These are phyloP conservation scores for Scomberomorus guttatus DNA, from an alignment of 2,797 vertebrate species.

Conservation along the genomic window DNA sequence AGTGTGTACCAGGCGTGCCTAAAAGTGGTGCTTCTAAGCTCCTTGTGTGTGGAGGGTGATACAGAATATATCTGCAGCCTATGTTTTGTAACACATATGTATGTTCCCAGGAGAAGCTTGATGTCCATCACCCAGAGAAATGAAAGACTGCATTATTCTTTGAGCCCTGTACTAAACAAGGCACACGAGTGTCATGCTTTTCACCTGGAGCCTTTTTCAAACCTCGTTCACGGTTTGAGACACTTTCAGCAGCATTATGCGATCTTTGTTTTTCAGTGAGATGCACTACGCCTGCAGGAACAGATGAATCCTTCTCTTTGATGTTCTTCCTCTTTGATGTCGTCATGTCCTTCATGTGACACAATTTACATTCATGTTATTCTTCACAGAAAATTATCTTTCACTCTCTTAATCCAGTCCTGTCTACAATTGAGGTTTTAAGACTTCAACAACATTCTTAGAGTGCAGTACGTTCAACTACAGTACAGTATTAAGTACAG, in stretches of 20 bases:
- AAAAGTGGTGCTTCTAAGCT: neutral
- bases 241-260: slow-evolving; percentile 9
- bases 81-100: neutral
- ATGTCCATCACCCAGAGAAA: neutral
- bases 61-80: neutral
- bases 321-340: slow-evolving; percentile 60
- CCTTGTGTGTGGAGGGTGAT: neutral
- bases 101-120: neutral
- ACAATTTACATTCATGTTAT: slow-evolving; percentile 45
- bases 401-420: neutral
- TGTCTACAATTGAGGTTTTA: neutral
- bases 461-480: neutral
- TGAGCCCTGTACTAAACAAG: neutral
- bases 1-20: neutral
- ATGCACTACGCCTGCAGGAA: slow-evolving; percentile 37
- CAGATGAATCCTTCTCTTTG: slow-evolving; percentile 41
- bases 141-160: neutral
- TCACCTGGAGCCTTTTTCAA: slow-evolving; percentile 7
- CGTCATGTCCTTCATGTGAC: slow-evolving; percentile 42
- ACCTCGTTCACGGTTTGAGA: slow-evolving; percentile 7
- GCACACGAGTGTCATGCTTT: slow-evolving; percentile 1
- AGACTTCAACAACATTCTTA: neutral
- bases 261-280: slow-evolving; percentile 48
- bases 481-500: neutral
- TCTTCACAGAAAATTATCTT: slow-evolving; percentile 16